Evolutionary conservation across 2,797 vertebrate genomes (phyloP).

Genomic region (Orestias chungarensis): DNA sequence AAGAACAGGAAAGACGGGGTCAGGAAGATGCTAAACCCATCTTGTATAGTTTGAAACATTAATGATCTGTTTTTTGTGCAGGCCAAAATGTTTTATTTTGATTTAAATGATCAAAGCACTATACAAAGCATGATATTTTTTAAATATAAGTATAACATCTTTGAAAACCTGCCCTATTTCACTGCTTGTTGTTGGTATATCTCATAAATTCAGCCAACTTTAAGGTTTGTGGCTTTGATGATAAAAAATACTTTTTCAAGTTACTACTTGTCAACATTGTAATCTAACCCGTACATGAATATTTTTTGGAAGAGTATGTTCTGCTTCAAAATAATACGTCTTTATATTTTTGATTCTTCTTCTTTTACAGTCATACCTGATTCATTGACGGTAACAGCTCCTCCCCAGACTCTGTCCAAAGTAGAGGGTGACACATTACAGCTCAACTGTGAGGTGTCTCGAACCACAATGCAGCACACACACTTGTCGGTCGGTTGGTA

Average conservation of each 20-base stretch:
- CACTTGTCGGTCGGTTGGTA: conserved; percentile 94
- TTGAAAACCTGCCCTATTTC: background rate
- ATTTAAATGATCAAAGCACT: background rate
- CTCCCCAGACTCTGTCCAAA: conserved; percentile 89
- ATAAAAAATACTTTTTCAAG: background rate
- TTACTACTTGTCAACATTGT: background rate
- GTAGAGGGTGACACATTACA: conserved; percentile 92
- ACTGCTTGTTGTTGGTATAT: background rate
- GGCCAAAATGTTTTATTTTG: background rate
- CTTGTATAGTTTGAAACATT: background rate
- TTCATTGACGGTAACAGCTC: conserved; percentile 83
- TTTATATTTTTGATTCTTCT: conserved; percentile 37
- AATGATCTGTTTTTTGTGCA: background rate
- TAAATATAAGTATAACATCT: no score
- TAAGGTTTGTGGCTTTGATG: background rate
- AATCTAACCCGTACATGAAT: no score
- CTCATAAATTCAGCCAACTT: no score
- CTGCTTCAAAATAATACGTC: background rate
- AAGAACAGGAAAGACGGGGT: background rate
- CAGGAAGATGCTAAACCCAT: background rate
- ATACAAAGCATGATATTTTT: no score
- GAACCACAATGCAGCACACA: conserved; percentile 89
- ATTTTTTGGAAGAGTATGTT: background rate
- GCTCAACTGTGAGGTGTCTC: conserved; percentile 90
- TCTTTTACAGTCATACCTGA: conserved; percentile 89